Conservation (phyloP, 1,140 invertebrate genomes). For the Penaeus japonicus region DNA sequence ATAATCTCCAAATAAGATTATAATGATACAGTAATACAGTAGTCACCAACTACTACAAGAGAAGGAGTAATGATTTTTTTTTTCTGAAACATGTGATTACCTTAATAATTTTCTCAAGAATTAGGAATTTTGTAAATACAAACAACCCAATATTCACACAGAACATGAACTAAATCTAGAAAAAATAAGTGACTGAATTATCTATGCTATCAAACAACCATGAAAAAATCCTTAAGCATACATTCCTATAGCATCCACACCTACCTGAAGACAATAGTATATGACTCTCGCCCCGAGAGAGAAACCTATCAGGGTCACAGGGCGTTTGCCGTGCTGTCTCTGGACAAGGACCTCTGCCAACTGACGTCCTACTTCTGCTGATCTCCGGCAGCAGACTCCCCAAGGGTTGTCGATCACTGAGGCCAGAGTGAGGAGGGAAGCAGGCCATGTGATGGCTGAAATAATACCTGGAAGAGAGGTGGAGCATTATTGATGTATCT, state of each 20-base stretch:
- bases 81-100: too few relatives aligned
- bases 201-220: too few relatives aligned
- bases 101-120: too few relatives aligned
- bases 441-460: constrained; percentile 76
- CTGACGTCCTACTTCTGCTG: constrained; percentile 73
- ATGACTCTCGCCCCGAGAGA: constrained; percentile 78
- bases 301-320: constrained; percentile 78
- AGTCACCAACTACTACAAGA: too few relatives aligned
- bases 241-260: neutral
- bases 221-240: too few relatives aligned
- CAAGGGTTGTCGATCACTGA: constrained; percentile 79
- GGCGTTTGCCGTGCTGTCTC: constrained; percentile 74
- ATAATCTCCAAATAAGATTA: constrained; percentile 8
- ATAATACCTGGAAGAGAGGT: constrained; percentile 69
- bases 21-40: too few relatives aligned
- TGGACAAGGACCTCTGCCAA: constrained; percentile 74
- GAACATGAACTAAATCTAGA: too few relatives aligned
- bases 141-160: too few relatives aligned
- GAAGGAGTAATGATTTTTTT: too few relatives aligned
- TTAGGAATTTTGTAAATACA: too few relatives aligned
- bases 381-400: constrained; percentile 75
- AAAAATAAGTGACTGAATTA: too few relatives aligned
- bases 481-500: neutral
- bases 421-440: constrained; percentile 72
- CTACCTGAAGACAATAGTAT: constrained; percentile 73